Evolutionary conservation across 2,888 invertebrate species (phyloP).

Genomic region (Caenorhabditis macrosperma): DNA sequence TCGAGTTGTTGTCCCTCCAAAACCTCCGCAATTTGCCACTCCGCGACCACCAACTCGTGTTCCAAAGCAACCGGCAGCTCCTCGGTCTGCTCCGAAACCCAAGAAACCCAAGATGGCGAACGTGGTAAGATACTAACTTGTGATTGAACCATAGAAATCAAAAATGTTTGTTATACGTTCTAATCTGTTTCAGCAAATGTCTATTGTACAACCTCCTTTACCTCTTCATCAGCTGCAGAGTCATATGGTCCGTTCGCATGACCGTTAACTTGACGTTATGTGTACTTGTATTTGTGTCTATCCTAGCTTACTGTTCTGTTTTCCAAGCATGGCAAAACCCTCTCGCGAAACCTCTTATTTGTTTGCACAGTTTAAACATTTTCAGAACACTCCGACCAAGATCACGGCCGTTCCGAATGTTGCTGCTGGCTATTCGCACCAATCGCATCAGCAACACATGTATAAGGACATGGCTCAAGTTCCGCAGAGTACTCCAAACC

Average conservation of each 20-base stretch:
- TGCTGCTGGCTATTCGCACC: constrained; percentile 18
- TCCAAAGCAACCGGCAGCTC: constrained; percentile 8
- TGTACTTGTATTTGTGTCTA: neutral
- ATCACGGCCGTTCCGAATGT: constrained; percentile 57
- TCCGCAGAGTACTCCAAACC: constrained; percentile 27
- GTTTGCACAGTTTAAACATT: too few species aligned
- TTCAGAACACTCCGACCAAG: constrained; percentile 49
- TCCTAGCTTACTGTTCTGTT: neutral
- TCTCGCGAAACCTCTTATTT: too few species aligned
- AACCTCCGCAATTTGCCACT: constrained; percentile 32
- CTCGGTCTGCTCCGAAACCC: constrained; percentile 19
- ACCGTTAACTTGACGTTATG: constrained; percentile 2
- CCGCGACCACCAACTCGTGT: constrained; percentile 26
- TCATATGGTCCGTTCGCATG: constrained; percentile 50
- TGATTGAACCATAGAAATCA: neutral
- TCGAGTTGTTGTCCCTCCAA: constrained; percentile 7
- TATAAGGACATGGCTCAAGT: constrained; percentile 14
- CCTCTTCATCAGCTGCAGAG: constrained; percentile 53
- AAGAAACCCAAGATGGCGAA: constrained; percentile 33
- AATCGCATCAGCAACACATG: constrained; percentile 20
- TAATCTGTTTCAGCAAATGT: constrained; percentile 62
- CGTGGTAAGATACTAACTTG: constrained; percentile 20
- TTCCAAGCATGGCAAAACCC: too few species aligned
- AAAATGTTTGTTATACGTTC: neutral
- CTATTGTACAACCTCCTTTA: constrained; percentile 57